Evolutionary conservation across 2,888 invertebrate genomes (phyloP), one percentile per base, ranked within the genome.

Genomic region (Caenorhabditis drosophilae): DNA sequence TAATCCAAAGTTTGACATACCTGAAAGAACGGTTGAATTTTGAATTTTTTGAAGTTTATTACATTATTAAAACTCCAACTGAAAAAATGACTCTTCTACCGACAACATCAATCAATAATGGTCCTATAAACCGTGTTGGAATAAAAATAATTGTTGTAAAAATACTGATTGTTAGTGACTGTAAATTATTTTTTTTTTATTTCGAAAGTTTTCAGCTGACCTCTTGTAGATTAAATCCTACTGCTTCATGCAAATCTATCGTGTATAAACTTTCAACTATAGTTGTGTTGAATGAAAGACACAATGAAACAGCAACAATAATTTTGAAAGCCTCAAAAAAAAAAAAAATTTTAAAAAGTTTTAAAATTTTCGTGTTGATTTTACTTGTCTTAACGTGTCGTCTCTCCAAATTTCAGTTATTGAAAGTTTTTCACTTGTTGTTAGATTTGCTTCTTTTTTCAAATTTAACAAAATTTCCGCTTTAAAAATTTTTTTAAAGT

Each of bases 81-180:
- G 36, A 45, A 46, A 71, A 40, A 15, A 71, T 57, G 4, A 51
- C 50, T 25, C 71, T 23, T 56, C 71, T 55, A 26, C 71, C 71
- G 1, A 59, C 46, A 4, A 41, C 40, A 25, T 71, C 71, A 16
- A 71, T 62, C 3, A 71, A 47, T 23, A 57, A 50, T 3, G 68
- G 62, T 25, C 71, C 71, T 15, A 66, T 41, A 20, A 71, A 53
- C 22, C 57, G 45, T 4, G 64, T 47, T 2, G 71, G 71, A 48
- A 55, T 52, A 20, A 56, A 59, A 1, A 59, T 7, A 2, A 71
- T 36, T 6, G 59, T 34, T 6, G 68, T 31, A 1, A 68, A 18
- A 9, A 68, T 27, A 4, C 58, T 67, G 15, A 64, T 35, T 9
- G 51, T 51, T 57, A 70, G 47, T 2, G 61, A 16, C 66, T 66